Base-by-base conservation (phyloP, 2,888 invertebrate genomes). In the Cephonodes hylas region DNA sequence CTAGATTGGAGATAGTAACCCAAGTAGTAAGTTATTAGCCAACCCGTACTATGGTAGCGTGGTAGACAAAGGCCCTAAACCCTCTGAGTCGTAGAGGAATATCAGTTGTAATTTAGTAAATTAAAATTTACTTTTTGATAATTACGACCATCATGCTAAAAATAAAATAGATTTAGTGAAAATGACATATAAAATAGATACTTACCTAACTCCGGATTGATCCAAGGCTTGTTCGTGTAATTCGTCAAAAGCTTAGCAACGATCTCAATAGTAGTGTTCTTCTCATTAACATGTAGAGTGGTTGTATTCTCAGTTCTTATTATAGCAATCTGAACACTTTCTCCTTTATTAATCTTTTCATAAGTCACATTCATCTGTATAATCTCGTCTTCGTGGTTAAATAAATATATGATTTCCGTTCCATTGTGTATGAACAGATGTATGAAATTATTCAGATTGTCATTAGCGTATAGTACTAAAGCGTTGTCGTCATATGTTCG, bases 371-470 rank as follows among this genome's bases (percentile, higher is more conserved):
- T 96, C 74, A 97, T 94, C 83, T 96, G 96, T 70, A 95, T 93
- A 70, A 97, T 97, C 87, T 95, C 95, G 75, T 96, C 95, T 68
- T 95, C 96, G 68, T 96, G 94, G 82, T 98, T 98, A 84, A 97
- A 98, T 2, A 97, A 89, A 77, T 97, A 97, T 46, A 97, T 95
- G 23, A 98, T 96, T 87, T 95, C 94, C 7, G 95, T 95, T 13
- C 96, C 96, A 65, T 95, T 95, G 68, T 96, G 95, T 65, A 98
- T 95, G 84, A 96, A 97, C 27, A 98, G 88, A 84, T 98, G 98
- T 59, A 98, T 95, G 83, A 98, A 98, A 85, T 99, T 99, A 81
- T 98, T 98, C 64, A 97, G 92, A 83, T 98, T 96, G 84, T 99
- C 98, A 80, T 98, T 97, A 34, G 97, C 97, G 79, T 98, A 98